Evolutionary conservation across 53 echinoderm and acorn worm species (phyloP).

Genomic region (Temnopleurus reevesii): DNA sequence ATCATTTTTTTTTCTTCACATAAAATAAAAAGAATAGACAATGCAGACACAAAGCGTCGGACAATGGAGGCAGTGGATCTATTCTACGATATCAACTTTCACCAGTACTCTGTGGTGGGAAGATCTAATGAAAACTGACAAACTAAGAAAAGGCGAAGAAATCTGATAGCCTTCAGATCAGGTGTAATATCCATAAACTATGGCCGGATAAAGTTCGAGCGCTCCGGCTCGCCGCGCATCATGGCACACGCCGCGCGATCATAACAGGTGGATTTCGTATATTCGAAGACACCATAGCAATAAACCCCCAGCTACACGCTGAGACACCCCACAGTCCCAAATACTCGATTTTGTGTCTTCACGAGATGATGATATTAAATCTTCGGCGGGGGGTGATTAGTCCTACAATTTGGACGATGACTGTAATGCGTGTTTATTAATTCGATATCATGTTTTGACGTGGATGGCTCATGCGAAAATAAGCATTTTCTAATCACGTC

Average conservation of each 20-base stretch:
- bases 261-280: conserved; percentile 52
- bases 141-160: not conserved
- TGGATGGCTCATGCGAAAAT: conserved; percentile 29
- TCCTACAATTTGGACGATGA: not conserved
- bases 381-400: conserved; percentile 31
- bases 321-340: not conserved
- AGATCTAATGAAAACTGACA: conserved; percentile 39
- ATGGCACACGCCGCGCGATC: conserved; percentile 22
- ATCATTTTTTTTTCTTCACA: too few relatives aligned
- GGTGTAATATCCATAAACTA: conserved; percentile 45
- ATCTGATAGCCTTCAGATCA: conserved; percentile 20
- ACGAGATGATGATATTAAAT: conserved; percentile 8
- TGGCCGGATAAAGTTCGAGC: conserved; percentile 42
- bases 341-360: not conserved
- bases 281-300: not conserved
- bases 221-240: conserved; percentile 22
- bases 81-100: not conserved
- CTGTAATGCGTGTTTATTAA: conserved; percentile 43
- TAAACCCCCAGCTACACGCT: too few relatives aligned
- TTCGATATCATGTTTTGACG: conserved; percentile 50
- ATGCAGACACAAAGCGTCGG: not conserved
- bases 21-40: not conserved
- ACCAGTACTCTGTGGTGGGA: not conserved
- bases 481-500: conserved; percentile 53
- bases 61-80: not conserved